phyloP scores from a whole-genome alignment of 2,888 invertebrate species.

The Protonemura montana region DNA sequence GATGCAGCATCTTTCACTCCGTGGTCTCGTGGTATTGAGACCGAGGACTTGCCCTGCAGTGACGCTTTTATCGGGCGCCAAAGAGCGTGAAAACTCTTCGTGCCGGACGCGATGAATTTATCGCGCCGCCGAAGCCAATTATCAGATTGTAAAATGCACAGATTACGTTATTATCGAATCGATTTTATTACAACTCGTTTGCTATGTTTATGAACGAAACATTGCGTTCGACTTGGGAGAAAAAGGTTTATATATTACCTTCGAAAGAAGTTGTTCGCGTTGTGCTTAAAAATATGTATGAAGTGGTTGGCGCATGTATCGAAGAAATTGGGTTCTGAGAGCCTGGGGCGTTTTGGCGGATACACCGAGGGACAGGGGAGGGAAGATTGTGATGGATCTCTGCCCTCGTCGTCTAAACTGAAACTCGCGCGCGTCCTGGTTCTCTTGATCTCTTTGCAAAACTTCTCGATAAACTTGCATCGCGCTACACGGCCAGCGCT shows the following conservation, averaged over 20 bases:
- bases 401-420: slow-evolving; percentile 32
- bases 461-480: neutral
- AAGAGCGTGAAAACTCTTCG: neutral
- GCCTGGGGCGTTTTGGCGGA: neutral
- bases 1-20: too few relatives aligned
- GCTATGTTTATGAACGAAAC: neutral
- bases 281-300: slow-evolving; percentile 8
- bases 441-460: neutral
- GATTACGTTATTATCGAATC: slow-evolving; percentile 42
- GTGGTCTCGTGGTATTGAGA: neutral
- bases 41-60: neutral
- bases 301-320: neutral
- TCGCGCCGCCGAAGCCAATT: slow-evolving; percentile 35
- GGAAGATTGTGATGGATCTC: slow-evolving; percentile 32
- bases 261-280: slow-evolving; percentile 15
- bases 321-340: slow-evolving; percentile 19
- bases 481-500: neutral
- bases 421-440: slow-evolving; percentile 24
- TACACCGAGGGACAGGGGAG: neutral
- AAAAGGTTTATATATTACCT: neutral
- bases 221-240: neutral
- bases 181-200: slow-evolving; percentile 12
- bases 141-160: slow-evolving; percentile 44
- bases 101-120: neutral
- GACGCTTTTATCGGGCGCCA: neutral